A percentile compares a stretch with the other conserved stretches of the same genome.
phyloP scores from a whole-genome alignment of 1,140 invertebrate genomes.

The Anadara kagoshimensis region DNA sequence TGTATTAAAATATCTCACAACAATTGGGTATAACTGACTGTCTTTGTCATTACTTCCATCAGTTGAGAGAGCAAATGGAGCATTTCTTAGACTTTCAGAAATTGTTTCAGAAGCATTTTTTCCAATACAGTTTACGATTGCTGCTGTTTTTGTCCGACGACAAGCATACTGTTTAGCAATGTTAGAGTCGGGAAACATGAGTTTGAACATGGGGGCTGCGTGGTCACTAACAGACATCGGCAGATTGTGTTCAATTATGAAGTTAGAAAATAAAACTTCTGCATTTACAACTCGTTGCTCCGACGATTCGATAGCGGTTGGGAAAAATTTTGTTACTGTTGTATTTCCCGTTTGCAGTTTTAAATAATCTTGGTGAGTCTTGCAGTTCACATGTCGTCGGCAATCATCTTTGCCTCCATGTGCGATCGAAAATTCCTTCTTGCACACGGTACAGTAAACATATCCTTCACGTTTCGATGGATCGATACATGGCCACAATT shows the following conservation, averaged over 20 bases:
- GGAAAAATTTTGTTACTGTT: not conserved
- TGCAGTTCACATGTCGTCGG: not conserved
- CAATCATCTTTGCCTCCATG: slow-evolving; percentile 2
- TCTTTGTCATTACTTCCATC: slow-evolving; percentile 3
- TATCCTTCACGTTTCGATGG: not conserved
- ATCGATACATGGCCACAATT: not conserved
- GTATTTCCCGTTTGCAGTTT: not conserved
- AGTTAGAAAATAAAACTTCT: slow-evolving; percentile 19
- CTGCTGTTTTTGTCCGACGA: slow-evolving; percentile 14
- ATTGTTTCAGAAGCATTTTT: slow-evolving; percentile 4
- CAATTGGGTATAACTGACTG: not conserved
- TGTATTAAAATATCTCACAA: slow-evolving; percentile 4
- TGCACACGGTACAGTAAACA: not conserved
- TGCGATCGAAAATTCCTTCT: not conserved
- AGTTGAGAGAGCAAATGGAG: not conserved
- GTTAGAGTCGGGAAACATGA: slow-evolving; percentile 20
- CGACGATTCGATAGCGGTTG: not conserved
- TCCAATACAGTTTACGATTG: slow-evolving; percentile 19
- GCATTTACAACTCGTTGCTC: slow-evolving; percentile 8
- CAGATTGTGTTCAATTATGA: slow-evolving; percentile 25
- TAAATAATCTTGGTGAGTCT: not conserved
- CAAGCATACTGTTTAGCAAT: slow-evolving; percentile 23
- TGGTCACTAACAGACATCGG: slow-evolving; percentile 20
- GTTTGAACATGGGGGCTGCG: slow-evolving; percentile 1
- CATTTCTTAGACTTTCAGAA: not conserved